Evolutionary conservation across 2,113 vertebrate genomes (phyloP).

Genomic region (Helogale parvula): DNA sequence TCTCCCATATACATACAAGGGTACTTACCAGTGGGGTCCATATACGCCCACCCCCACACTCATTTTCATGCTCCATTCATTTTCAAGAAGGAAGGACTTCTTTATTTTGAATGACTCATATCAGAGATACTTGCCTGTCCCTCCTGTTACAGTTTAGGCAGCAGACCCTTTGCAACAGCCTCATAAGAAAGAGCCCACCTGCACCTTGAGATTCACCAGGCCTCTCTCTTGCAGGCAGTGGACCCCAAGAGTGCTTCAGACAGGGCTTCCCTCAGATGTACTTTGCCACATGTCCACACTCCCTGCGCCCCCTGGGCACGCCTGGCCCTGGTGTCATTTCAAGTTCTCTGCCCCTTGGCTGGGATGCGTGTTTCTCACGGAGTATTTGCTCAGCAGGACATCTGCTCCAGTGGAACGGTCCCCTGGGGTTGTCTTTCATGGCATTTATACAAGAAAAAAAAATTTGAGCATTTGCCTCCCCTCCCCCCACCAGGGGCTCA

Average conservation of each 20-base stretch:
- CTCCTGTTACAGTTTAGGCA: not conserved
- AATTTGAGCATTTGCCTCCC: not conserved
- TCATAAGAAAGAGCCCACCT: not conserved
- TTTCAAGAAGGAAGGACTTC: conserved; percentile 43
- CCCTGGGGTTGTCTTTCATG: not conserved
- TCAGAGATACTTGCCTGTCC: not conserved
- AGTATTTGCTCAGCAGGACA: not conserved
- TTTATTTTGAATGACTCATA: conserved; percentile 6
- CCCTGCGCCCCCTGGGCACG: not conserved
- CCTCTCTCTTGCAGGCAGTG: not conserved
- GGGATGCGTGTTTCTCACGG: not conserved
- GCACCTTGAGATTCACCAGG: not conserved
- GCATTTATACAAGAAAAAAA: conserved; percentile 42
- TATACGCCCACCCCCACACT: not conserved
- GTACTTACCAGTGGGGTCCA: not conserved
- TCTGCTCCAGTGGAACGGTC: not conserved
- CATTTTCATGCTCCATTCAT: not conserved
- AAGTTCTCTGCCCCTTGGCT: not conserved
- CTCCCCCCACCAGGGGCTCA: too few species aligned
- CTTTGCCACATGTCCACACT: fast-evolving
- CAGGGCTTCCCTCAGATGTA: not conserved
- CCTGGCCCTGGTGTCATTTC: not conserved
- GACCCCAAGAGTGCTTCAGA: not conserved
- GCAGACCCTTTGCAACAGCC: not conserved
- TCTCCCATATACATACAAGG: not conserved